These are phyloP conservation scores for Patella pellucida DNA, from an alignment of 2,888 invertebrate species.

Conservation along the genomic window DNA sequence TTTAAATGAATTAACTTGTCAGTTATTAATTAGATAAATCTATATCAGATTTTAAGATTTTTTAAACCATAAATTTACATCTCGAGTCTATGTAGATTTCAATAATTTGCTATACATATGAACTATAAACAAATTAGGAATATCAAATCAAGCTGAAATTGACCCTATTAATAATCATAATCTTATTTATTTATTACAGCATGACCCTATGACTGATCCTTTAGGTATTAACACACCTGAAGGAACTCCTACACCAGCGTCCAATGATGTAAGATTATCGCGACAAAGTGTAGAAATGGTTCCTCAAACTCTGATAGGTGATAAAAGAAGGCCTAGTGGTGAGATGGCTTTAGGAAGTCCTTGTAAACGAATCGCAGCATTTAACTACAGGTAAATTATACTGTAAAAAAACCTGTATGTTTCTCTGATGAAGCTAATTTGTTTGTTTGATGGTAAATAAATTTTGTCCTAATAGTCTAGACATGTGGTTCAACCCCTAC, in stretches of 20 bases:
- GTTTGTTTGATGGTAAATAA: no score
- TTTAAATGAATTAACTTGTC: background rate
- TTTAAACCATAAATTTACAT: no score
- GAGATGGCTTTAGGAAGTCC: constrained; percentile 79
- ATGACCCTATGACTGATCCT: constrained; percentile 93
- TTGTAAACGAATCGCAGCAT: constrained; percentile 78
- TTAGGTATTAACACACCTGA: constrained; percentile 78
- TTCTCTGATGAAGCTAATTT: background rate
- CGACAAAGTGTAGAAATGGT: constrained; percentile 60
- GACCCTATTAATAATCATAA: no score
- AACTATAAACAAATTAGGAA: no score
- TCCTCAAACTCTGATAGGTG: constrained; percentile 65
- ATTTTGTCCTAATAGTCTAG: no score
- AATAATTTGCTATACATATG: no score
- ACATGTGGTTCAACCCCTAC: no score
- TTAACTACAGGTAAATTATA: constrained; percentile 79
- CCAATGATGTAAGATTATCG: constrained; percentile 50
- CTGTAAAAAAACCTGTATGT: background rate
- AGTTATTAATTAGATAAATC: background rate
- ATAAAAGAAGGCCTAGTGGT: constrained; percentile 84
- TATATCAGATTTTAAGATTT: no score
- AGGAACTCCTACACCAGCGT: constrained; percentile 42
- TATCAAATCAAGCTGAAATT: no score
- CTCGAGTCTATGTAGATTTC: no score
- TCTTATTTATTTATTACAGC: constrained; percentile 71